phyloP scores from a whole-genome alignment of 2,888 invertebrate species.

The Drosophila lacicola region DNA sequence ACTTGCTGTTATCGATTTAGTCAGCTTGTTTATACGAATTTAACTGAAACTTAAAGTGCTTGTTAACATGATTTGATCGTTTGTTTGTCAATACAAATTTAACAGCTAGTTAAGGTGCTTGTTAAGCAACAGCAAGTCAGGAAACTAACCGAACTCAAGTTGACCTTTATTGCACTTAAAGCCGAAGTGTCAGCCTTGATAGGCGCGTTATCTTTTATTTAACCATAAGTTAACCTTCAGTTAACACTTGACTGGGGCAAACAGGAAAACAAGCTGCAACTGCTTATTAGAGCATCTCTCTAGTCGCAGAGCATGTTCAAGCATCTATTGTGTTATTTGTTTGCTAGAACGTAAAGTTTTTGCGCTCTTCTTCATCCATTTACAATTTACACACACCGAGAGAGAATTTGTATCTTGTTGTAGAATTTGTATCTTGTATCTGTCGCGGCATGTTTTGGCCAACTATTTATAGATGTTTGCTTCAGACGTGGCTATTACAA shows the following conservation, averaged over 20 bases:
- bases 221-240: slow-evolving; percentile 7
- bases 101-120: neutral
- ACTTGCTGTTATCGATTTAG: no score
- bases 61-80: no score
- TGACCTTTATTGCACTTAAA: neutral
- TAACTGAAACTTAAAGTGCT: no score
- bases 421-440: slow-evolving; percentile 46
- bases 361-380: slow-evolving; percentile 18
- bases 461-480: slow-evolving; percentile 66
- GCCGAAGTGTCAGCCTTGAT: neutral
- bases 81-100: no score
- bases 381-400: slow-evolving; percentile 17
- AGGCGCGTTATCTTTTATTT: neutral
- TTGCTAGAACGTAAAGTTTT: neutral
- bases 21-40: no score
- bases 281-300: slow-evolving; percentile 12
- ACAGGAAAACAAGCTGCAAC: slow-evolving; percentile 8
- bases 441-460: slow-evolving; percentile 40
- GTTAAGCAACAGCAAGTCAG: neutral
- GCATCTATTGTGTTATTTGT: neutral
- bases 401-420: slow-evolving; percentile 10
- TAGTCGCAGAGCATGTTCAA: neutral
- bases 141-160: neutral
- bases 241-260: slow-evolving; percentile 3
- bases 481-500: slow-evolving; percentile 61